Evolutionary conservation across 1,140 invertebrate genomes (phyloP), one percentile per base, ranked within the genome.

Genomic region (Aethina tumida): DNA sequence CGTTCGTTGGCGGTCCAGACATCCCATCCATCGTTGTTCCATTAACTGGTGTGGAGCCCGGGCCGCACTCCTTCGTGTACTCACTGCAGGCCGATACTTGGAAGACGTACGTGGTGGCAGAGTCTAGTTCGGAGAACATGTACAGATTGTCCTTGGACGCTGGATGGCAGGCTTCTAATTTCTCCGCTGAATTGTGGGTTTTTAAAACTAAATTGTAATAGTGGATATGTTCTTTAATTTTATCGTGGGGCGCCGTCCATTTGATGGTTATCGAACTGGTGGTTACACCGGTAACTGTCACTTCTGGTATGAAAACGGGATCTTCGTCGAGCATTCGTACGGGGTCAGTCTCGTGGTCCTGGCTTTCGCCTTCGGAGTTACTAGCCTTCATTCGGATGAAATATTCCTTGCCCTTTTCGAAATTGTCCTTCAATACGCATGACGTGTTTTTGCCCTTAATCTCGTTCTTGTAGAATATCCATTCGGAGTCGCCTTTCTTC

Each of bases 1-100:
- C 64, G 61, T 77, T 77, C 53, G 63, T 69, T 10, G 58, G 57
- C 16, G 49, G 47, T 26, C 54, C 56, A 13, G 50, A 62, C 61
- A 71, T 70, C 39, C 83, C 84, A 60, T 88, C 85, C 63, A 85
- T 71, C 4, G 85, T 89, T 4, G 78, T 81, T 1, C 79, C 84
- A 53, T 81, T 78, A 25, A 84, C 78, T 43, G 73, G 67, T 12
- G 71, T 63, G 1, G 84, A 86, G 76, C 77, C 81, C 12, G 75
- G 72, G 4, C 82, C 81, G 59, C 84, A 89, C 26, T 69, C 62
- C 33, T 70, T 71, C 2, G 78, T 87, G 49, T 77, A 81, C 53
- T 84, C 77, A 41, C 74, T 85, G 56, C 84, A 89, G 6, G 83
- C 81, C 20, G 75, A 64, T 8, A 81, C 78, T 65, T 75, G 75